phyloP scores from a whole-genome alignment of 2,113 vertebrate species.

The Perca flavescens region DNA sequence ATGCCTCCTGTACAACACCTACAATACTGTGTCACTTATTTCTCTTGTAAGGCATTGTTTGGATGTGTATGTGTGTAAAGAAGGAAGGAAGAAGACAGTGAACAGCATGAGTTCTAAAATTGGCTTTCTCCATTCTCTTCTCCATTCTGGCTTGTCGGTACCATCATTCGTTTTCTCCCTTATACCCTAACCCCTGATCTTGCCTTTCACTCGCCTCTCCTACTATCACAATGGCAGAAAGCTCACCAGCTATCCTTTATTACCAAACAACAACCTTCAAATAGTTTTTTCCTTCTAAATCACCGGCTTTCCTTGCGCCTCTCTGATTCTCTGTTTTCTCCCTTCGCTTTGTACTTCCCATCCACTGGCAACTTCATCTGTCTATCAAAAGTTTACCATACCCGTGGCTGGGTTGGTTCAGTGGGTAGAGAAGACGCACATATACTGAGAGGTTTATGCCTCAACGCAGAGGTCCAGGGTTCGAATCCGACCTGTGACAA shows the following conservation, averaged over 20 bases:
- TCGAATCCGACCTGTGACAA: too few relatives aligned
- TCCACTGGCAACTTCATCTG: slow-evolving; percentile 10
- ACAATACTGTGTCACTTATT: slow-evolving; percentile 10
- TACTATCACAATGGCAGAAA: slow-evolving; percentile 27
- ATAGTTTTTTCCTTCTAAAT: slow-evolving; percentile 32
- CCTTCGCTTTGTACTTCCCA: not conserved
- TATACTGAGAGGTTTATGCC: too few relatives aligned
- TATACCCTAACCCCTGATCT: slow-evolving; percentile 23
- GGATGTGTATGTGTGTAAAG: not conserved
- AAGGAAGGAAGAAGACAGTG: not conserved
- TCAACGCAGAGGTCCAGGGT: too few relatives aligned
- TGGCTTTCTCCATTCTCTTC: slow-evolving; percentile 12
- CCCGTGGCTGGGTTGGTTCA: too few relatives aligned
- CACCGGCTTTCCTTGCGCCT: not conserved
- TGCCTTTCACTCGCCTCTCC: slow-evolving; percentile 29
- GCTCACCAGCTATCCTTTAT: slow-evolving; percentile 18
- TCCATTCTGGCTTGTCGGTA: slow-evolving; percentile 30
- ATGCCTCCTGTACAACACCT: slow-evolving; percentile 25
- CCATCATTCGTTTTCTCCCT: slow-evolving; percentile 37
- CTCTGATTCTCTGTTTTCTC: slow-evolving; percentile 28
- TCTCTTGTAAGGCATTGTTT: slow-evolving; percentile 26
- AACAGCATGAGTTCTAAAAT: slow-evolving; percentile 38
- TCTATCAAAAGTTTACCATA: slow-evolving; percentile 45
- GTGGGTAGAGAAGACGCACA: too few relatives aligned
- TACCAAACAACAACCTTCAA: slow-evolving; percentile 34